Conservation (phyloP, 2,888 invertebrate genomes). For the Tricholauxania praeusta region DNA sequence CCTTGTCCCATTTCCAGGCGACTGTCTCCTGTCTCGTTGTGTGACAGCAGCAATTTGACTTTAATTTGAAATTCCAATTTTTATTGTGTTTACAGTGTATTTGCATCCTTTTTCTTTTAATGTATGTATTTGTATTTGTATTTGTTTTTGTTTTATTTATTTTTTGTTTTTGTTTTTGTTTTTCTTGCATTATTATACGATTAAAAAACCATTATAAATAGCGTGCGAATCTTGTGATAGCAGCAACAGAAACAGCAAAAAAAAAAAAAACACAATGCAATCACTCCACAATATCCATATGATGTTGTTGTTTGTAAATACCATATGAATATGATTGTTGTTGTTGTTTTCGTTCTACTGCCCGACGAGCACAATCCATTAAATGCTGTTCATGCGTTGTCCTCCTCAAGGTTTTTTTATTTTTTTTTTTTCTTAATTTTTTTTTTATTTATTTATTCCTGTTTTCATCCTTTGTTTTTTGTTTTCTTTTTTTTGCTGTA, state of each 20-base stretch:
- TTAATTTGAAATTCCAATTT: constrained; percentile 12
- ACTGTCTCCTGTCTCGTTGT: constrained; percentile 3
- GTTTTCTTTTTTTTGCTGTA: neutral
- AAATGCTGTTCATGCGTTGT: too few relatives aligned
- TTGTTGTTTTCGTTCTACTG: neutral
- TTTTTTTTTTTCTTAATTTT: too few relatives aligned
- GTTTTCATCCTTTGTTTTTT: neutral
- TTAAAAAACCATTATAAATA: too few relatives aligned
- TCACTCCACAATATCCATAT: neutral
- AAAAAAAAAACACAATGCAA: too few relatives aligned
- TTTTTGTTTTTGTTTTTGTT: neutral
- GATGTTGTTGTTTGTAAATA: constrained; percentile 4
- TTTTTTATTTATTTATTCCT: too few relatives aligned
- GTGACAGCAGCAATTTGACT: constrained; percentile 1
- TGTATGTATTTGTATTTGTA: constrained; percentile 9
- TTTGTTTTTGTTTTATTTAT: constrained; percentile 22
- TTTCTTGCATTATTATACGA: neutral
- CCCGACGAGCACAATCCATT: too few relatives aligned
- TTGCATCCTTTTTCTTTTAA: constrained; percentile 4
- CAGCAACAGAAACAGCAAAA: too few relatives aligned
- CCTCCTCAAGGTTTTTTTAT: too few relatives aligned
- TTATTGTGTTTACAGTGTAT: neutral
- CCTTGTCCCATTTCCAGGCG: constrained; percentile 2
- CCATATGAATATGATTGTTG: constrained; percentile 15
- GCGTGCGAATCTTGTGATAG: too few relatives aligned